Base-by-base conservation (phyloP, 2,797 vertebrate species). In the Rhinichthys osculus region DNA sequence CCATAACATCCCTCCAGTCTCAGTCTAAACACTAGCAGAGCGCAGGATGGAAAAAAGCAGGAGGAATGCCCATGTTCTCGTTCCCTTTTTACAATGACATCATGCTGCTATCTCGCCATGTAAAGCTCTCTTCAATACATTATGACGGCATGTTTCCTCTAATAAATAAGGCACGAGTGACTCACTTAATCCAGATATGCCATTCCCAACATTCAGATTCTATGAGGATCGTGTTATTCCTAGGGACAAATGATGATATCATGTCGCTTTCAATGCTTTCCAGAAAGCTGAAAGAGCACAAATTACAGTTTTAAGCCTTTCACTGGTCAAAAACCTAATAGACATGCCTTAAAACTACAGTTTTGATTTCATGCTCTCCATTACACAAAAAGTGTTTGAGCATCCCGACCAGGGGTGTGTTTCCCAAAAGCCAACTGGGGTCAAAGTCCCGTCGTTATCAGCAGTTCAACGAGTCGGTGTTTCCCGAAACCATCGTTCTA, bases 1-100 rank as follows among this genome's bases (percentile, higher is more conserved):
- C 6, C 33, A 69, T 85, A 89, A 90, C 83, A 83, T 84, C 82
- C 83, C 73, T 79, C n/a, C 14, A 76, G 40, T 67, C 33, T 77
- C 59, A 67, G 72, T 54, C 70, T 76, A 86, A 86, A 89, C 76
- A 89, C 77, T 73, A 64, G 27, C 13, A 79, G 78, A 84, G 19
- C 23, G 74, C 59, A 27, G 59, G 8, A n/a, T 5, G 23, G 35
- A 67, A 81, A 50, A 88, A 89, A 86, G 89, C 80, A 33, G 47
- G 57, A 83, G 81, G 81, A 59, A 74, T 47, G 54, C 40, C 54
- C 17, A 9, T 6, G 2, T 6, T 21, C 17, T 19, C 4, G 16
- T n/a, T 44, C 57, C 27, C 8, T 0, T 33, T n/a, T 30, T 27
- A 54, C 23, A 50, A 83, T 67, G 57, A 83, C 44, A 67, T 52